Conservation (phyloP, 1,140 invertebrate genomes). For the Cherax destructor region DNA sequence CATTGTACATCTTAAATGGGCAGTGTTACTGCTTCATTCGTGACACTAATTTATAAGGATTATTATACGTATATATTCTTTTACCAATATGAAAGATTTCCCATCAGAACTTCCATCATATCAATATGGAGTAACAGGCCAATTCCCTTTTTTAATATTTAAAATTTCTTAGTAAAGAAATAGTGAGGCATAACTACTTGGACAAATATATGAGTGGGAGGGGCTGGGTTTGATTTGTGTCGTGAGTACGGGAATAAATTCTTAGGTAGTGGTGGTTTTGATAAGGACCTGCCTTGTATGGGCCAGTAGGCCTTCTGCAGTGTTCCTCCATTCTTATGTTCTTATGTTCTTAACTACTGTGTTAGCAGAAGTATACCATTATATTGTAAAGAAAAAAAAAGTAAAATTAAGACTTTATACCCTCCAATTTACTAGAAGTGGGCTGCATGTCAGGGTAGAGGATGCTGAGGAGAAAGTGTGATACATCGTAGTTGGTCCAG, state of each 20-base stretch:
- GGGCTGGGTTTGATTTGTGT: no score
- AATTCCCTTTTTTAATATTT: neutral
- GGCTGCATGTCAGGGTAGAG: conserved; percentile 79
- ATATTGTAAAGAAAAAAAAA: neutral
- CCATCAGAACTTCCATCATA: neutral
- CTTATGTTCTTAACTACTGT: neutral
- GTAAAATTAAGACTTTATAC: neutral
- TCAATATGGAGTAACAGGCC: neutral
- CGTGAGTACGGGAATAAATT: no score
- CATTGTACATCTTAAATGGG: neutral
- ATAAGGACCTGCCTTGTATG: no score
- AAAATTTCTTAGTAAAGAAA: neutral
- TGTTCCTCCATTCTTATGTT: no score
- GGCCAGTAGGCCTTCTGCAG: no score
- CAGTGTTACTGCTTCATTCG: neutral
- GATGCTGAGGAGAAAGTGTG: conserved; percentile 82
- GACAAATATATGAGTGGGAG: no score
- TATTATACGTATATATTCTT: neutral
- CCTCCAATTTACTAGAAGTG: conserved; percentile 30
- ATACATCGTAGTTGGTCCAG: conserved; percentile 84
- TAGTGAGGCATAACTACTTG: neutral
- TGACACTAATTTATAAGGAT: neutral
- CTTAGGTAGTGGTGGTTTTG: no score
- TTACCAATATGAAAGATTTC: neutral
- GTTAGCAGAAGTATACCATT: neutral